These are phyloP conservation scores for Coptodon bakossiorum DNA, from an alignment of 2,113 vertebrate genomes.

Conservation along the genomic window DNA sequence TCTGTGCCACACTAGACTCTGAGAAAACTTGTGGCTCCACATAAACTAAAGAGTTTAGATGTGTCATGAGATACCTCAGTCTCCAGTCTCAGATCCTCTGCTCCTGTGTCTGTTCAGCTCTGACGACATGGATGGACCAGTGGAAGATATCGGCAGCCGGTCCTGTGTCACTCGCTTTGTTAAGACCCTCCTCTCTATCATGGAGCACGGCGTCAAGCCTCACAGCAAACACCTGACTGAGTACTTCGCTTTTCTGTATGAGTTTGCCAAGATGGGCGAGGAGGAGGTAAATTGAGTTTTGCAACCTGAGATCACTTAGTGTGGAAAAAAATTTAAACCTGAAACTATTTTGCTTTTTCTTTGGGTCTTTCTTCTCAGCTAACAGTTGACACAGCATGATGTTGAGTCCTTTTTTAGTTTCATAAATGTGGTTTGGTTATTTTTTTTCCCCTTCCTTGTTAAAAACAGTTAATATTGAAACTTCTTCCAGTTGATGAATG, in stretches of 20 bases:
- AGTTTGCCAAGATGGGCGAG: conserved; percentile 99
- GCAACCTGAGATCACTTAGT: background rate
- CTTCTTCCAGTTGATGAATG: background rate
- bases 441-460: fast-evolving
- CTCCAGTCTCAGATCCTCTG: no score
- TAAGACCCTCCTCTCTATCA: conserved; percentile 93
- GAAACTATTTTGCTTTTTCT: background rate
- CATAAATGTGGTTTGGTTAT: background rate
- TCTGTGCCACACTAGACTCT: background rate
- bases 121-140: conserved; percentile 94
- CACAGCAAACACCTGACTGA: conserved; percentile 99
- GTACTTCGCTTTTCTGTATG: conserved; percentile 97
- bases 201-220: conserved; percentile 98
- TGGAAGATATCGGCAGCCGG: conserved; percentile 97
- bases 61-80: fast-evolving
- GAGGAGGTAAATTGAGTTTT: conserved; percentile 79
- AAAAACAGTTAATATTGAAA: background rate
- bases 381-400: background rate
- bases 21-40: background rate
- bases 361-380: background rate
- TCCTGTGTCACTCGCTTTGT: conserved; percentile 98
- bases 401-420: background rate
- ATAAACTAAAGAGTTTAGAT: background rate
- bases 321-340: fast-evolving
- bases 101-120: conserved; percentile 69